phyloP scores from a whole-genome alignment of 2,888 invertebrate species.

The Aspidiotus rigidus region DNA sequence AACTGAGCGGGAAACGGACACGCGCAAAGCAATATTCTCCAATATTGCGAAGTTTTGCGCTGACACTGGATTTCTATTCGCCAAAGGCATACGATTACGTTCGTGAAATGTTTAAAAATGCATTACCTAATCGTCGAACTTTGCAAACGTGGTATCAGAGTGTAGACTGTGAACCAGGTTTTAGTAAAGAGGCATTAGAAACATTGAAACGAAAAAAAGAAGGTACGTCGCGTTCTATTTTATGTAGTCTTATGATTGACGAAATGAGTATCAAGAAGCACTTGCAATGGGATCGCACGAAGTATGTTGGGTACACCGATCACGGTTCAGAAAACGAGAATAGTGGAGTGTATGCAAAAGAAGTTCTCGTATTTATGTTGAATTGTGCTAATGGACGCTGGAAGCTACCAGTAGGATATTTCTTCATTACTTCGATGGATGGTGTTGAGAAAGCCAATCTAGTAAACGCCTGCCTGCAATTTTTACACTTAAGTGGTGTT shows the following conservation, averaged over 20 bases:
- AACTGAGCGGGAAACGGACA: too few relatives aligned
- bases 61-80: slow-evolving; percentile 10
- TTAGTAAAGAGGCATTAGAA: slow-evolving; percentile 6
- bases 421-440: slow-evolving; percentile 1
- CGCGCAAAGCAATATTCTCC: too few relatives aligned
- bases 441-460: neutral
- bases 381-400: slow-evolving; percentile 5
- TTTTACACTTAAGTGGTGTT: neutral
- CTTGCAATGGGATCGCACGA: neutral
- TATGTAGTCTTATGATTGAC: slow-evolving; percentile 11
- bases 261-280: slow-evolving; percentile 15
- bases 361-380: slow-evolving; percentile 14
- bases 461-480: neutral
- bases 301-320: slow-evolving; percentile 7
- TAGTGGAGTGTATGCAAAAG: neutral
- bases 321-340: neutral
- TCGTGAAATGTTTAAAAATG: too few relatives aligned
- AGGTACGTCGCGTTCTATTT: neutral
- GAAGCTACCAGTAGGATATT: slow-evolving; percentile 3
- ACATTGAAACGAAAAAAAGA: neutral
- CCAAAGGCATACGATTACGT: slow-evolving; percentile 11
- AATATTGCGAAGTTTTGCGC: too few relatives aligned
- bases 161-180: slow-evolving; percentile 15
- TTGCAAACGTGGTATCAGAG: slow-evolving; percentile 19
- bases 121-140: slow-evolving; percentile 12